Percentiles rank a stretch among this genome's conserved stretches.
These are phyloP conservation scores for Philonicus albiceps DNA, from an alignment of 2,888 invertebrate genomes.

Conservation along the genomic window DNA sequence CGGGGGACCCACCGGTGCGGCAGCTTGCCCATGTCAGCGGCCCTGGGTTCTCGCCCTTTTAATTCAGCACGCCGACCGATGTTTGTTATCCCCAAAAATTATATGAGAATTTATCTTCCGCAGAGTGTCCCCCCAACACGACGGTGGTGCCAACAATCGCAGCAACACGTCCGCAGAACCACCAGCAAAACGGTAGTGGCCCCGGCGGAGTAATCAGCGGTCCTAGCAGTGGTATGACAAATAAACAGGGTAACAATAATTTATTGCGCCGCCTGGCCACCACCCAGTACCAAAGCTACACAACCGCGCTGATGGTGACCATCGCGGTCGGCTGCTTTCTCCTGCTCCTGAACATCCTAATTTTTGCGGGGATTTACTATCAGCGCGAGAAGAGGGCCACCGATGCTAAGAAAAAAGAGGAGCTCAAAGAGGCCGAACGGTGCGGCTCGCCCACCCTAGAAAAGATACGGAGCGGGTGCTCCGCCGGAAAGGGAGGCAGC, in stretches of 20 bases:
- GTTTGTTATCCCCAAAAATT: not conserved
- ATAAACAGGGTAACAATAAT: conserved; percentile 66
- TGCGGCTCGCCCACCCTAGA: conserved; percentile 63
- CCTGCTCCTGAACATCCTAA: conserved; percentile 80
- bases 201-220: conserved; percentile 42
- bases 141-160: conserved; percentile 62
- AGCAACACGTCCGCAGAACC: conserved; percentile 53
- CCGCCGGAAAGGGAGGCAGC: conserved; percentile 53
- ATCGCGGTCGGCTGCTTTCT: conserved; percentile 87
- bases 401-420: conserved; percentile 79
- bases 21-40: not conserved
- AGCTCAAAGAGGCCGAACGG: conserved; percentile 74
- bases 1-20: not conserved
- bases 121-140: conserved; percentile 76
- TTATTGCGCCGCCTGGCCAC: conserved; percentile 76
- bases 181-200: conserved; percentile 49
- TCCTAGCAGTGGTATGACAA: not conserved
- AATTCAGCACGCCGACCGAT: not conserved
- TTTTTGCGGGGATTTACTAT: conserved; percentile 89
- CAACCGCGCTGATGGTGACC: conserved; percentile 86
- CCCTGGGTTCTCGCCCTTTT: not conserved
- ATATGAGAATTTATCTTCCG: conserved; percentile 8
- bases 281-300: conserved; percentile 87
- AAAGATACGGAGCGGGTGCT: conserved; percentile 51
- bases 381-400: conserved; percentile 74